Conservation (phyloP, 1,140 invertebrate genomes). For the Sycophaga agraensis region DNA sequence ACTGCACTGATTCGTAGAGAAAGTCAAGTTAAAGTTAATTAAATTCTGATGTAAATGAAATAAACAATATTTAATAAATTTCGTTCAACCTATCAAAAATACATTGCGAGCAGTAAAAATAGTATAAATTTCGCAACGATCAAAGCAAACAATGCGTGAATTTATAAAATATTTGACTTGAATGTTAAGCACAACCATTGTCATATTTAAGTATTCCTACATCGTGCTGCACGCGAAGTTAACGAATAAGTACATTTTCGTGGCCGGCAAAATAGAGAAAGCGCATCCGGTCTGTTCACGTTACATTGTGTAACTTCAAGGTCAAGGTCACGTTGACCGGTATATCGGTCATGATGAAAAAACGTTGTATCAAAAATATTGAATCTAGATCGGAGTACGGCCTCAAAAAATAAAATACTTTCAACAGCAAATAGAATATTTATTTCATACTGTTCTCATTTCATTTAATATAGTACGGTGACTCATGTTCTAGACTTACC, state of each 20-base stretch:
- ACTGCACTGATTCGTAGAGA: too few species aligned
- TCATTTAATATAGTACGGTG: not conserved
- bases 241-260: not conserved
- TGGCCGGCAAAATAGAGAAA: slow-evolving; percentile 25
- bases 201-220: slow-evolving; percentile 1
- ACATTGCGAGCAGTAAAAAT: not conserved
- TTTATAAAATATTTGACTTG: not conserved
- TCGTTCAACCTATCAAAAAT: not conserved
- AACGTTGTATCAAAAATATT: slow-evolving; percentile 1
- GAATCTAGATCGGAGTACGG: too few species aligned
- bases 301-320: slow-evolving; percentile 29
- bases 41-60: too few species aligned
- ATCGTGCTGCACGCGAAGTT: not conserved
- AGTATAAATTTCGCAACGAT: not conserved
- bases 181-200: not conserved
- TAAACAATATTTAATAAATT: not conserved
- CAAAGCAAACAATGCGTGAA: not conserved
- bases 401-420: slow-evolving; percentile 11
- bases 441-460: not conserved
- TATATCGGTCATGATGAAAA: not conserved
- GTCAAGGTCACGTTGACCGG: slow-evolving; percentile 36
- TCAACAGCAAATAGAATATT: not conserved
- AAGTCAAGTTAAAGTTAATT: too few species aligned
- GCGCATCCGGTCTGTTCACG: slow-evolving; percentile 24
- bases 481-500: slow-evolving; percentile 62